Evolutionary conservation across 2,113 vertebrate species (phyloP).

Genomic region (Fregetta grallaria): DNA sequence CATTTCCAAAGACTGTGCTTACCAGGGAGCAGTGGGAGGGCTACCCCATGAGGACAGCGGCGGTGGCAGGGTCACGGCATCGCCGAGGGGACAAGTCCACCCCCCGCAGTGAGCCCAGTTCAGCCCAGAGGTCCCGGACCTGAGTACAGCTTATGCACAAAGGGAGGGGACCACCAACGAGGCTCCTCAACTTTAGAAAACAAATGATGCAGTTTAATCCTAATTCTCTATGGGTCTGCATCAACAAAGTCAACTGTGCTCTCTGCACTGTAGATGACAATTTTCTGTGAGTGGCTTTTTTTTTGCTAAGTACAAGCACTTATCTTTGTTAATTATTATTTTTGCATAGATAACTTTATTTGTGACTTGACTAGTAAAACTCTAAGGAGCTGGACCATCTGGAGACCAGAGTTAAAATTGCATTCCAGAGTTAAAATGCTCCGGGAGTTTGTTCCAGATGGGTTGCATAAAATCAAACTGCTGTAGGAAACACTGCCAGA

Average conservation of each 20-base stretch:
- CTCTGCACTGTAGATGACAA: background rate
- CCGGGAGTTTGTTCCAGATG: background rate
- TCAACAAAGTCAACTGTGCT: background rate
- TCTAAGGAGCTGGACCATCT: slow-evolving; percentile 27
- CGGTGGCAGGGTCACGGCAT: background rate
- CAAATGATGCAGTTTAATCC: background rate
- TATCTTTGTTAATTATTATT: background rate
- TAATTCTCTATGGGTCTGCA: background rate
- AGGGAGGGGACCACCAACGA: background rate
- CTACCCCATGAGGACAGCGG: background rate
- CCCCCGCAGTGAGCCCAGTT: rapidly evolving
- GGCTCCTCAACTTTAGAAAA: background rate
- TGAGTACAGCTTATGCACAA: background rate
- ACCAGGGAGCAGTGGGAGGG: background rate
- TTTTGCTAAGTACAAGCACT: background rate
- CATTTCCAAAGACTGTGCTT: background rate
- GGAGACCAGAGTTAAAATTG: slow-evolving; percentile 18
- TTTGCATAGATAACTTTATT: slow-evolving; percentile 25
- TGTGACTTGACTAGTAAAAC: slow-evolving; percentile 16
- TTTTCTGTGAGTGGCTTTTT: background rate
- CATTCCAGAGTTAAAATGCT: background rate
- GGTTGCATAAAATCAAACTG: slow-evolving; percentile 14
- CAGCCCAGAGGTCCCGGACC: no score
- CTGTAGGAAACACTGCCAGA: background rate
- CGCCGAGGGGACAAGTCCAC: background rate